phyloP scores from a whole-genome alignment of 2,797 vertebrate species.

The Catamblyrhynchus diadema region DNA sequence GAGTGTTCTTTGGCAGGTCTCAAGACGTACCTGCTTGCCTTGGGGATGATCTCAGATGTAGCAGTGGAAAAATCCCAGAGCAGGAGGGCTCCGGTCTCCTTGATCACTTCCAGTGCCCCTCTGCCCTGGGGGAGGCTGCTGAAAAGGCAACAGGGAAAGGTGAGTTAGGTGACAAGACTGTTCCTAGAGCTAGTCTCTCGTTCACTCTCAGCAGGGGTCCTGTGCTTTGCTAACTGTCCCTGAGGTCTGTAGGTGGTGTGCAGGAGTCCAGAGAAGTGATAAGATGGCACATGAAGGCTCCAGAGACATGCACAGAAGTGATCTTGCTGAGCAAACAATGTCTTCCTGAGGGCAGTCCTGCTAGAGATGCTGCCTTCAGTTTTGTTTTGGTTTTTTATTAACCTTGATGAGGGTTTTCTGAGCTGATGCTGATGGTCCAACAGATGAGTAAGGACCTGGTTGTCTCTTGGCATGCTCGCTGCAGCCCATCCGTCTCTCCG shows the following conservation, averaged over 20 bases:
- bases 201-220: slow-evolving; percentile 29
- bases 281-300: slow-evolving; percentile 32
- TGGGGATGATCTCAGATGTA: slow-evolving; percentile 63
- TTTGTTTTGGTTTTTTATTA: neutral
- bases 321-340: slow-evolving; percentile 27
- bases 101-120: slow-evolving; percentile 61
- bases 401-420: neutral
- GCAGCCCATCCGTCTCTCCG: neutral
- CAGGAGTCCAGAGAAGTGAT: slow-evolving; percentile 36
- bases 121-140: slow-evolving; percentile 58
- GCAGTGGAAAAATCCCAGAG: slow-evolving; percentile 64
- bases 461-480: slow-evolving; percentile 4
- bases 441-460: neutral
- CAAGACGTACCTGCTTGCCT: slow-evolving; percentile 61
- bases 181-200: slow-evolving; percentile 43
- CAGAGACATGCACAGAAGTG: slow-evolving; percentile 16
- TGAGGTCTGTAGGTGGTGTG: slow-evolving; percentile 37
- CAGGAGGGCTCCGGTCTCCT: slow-evolving; percentile 53
- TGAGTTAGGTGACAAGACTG: slow-evolving; percentile 59
- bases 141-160: slow-evolving; percentile 59
- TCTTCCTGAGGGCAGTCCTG: slow-evolving; percentile 31
- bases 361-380: neutral
- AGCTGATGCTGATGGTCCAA: neutral
- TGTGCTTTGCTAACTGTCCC: slow-evolving; percentile 52
- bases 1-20: slow-evolving; percentile 68